Conservation (phyloP, 2,113 vertebrate species). For the Saguinus midas region DNA sequence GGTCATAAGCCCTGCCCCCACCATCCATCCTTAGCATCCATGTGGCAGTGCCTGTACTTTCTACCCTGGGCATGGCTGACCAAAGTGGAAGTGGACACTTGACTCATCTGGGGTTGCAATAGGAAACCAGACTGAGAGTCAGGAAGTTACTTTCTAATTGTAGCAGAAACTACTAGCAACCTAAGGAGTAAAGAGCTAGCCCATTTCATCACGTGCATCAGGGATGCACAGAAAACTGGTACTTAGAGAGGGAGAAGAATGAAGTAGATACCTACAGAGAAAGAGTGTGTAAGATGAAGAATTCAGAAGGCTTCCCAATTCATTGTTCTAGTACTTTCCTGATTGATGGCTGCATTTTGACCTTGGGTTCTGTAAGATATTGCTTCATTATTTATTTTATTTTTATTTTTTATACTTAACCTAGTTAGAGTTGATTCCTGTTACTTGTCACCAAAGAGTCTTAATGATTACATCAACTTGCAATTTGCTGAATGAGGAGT, state of each 20-base stretch:
- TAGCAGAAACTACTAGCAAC: neutral
- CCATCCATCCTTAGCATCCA: neutral
- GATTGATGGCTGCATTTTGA: neutral
- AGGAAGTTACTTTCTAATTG: neutral
- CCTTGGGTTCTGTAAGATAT: neutral
- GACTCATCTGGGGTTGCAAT: neutral
- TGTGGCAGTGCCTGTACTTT: neutral
- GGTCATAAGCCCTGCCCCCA: neutral
- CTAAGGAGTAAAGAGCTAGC: neutral
- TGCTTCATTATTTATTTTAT: neutral
- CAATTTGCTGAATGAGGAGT: neutral
- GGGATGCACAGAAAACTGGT: neutral
- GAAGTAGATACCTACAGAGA: neutral
- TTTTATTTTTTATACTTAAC: neutral
- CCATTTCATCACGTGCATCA: neutral
- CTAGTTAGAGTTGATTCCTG: neutral
- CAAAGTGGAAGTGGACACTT: neutral
- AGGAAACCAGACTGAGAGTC: neutral
- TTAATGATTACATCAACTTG: neutral
- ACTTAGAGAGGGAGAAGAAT: neutral
- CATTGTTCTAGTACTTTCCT: neutral
- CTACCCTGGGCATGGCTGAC: no score
- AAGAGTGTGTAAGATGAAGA: neutral
- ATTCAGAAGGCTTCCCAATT: neutral
- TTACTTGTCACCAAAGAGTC: conserved; percentile 11